Conservation (phyloP, 2,797 vertebrate genomes). For the Florisuga fusca region DNA sequence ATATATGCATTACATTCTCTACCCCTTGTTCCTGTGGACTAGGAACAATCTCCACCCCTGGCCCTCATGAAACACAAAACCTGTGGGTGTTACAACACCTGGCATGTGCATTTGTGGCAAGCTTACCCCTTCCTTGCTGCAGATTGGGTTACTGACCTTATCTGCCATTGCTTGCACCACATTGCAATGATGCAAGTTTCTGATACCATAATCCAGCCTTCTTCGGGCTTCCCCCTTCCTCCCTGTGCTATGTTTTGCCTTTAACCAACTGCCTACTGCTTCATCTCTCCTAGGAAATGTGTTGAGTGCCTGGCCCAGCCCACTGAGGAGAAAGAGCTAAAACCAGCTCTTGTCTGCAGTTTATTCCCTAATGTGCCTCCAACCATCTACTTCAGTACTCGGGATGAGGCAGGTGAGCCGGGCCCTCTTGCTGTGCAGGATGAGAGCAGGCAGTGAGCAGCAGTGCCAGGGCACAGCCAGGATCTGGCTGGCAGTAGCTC, state of each 20-base stretch:
- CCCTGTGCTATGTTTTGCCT: neutral
- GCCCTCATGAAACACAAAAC: neutral
- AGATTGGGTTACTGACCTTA: neutral
- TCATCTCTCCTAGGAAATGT: slow-evolving; percentile 73
- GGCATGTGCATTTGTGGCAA: neutral
- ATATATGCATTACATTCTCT: neutral
- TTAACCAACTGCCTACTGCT: neutral
- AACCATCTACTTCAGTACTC: slow-evolving; percentile 94
- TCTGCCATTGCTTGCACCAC: neutral
- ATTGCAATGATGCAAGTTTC: neutral
- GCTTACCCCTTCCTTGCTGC: accelerated
- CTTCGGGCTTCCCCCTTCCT: neutral
- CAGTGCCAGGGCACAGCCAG: accelerated
- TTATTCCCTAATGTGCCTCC: slow-evolving; percentile 89
- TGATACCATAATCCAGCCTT: neutral
- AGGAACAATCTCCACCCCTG: neutral
- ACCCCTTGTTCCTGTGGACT: neutral
- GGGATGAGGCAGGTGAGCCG: slow-evolving; percentile 88
- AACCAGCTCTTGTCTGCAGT: slow-evolving; percentile 89
- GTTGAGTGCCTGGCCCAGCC: slow-evolving; percentile 78
- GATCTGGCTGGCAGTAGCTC: neutral
- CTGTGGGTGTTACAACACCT: accelerated
- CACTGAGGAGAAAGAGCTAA: slow-evolving; percentile 80
- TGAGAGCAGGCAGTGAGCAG: neutral
- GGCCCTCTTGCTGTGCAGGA: neutral